These are phyloP conservation scores for Pteromalus puparum DNA, from an alignment of 1,140 invertebrate species.

Conservation along the genomic window DNA sequence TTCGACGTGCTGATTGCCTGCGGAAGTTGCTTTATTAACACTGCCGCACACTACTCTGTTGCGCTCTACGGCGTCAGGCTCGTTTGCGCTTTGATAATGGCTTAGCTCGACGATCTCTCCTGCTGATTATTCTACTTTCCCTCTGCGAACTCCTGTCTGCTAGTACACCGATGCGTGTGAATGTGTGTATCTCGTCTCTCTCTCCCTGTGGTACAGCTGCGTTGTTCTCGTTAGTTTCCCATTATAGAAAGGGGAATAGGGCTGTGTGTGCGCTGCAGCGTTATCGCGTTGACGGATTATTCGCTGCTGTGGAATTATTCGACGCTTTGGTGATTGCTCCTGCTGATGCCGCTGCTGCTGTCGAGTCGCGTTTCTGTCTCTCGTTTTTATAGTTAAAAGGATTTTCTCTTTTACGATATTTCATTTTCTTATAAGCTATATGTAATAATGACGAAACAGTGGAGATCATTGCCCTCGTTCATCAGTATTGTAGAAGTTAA, in stretches of 20 bases:
- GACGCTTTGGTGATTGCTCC: too few relatives aligned
- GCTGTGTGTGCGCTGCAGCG: neutral
- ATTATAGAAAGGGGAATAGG: neutral
- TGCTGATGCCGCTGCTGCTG: too few relatives aligned
- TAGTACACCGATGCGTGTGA: neutral
- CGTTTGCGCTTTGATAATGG: neutral
- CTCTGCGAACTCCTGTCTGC: neutral
- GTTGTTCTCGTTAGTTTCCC: neutral
- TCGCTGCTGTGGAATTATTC: too few relatives aligned
- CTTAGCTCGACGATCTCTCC: neutral
- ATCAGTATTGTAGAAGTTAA: too few relatives aligned
- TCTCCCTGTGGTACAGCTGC: neutral
- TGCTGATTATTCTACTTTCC: slow-evolving; percentile 3
- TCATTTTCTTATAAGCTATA: too few relatives aligned
- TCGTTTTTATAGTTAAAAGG: neutral
- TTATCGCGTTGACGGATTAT: too few relatives aligned
- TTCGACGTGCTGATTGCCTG: slow-evolving; percentile 7
- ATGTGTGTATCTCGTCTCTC: neutral
- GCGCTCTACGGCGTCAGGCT: neutral
- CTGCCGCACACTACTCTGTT: neutral
- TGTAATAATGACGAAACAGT: too few relatives aligned
- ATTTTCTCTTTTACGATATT: neutral
- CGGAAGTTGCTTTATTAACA: slow-evolving; percentile 23
- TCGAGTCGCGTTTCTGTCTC: neutral
- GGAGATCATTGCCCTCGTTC: too few relatives aligned